These are phyloP conservation scores for Lypha dubia DNA, from an alignment of 2,888 invertebrate genomes.

Conservation along the genomic window DNA sequence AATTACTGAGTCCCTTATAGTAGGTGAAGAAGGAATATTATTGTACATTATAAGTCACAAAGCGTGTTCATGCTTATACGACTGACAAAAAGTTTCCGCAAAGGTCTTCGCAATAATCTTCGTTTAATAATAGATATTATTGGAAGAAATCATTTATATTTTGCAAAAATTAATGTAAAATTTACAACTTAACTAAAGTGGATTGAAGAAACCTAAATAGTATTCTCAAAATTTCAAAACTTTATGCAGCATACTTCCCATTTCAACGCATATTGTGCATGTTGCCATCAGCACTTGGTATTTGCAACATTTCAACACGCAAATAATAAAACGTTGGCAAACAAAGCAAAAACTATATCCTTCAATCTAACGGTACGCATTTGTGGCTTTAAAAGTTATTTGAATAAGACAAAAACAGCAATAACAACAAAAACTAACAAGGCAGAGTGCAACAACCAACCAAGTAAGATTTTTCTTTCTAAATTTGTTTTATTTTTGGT, in stretches of 20 bases:
- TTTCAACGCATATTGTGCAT: background rate
- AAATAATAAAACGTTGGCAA: background rate
- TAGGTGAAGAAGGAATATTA: too few species aligned
- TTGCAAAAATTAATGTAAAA: too few species aligned
- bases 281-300: background rate
- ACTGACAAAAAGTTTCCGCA: too few species aligned
- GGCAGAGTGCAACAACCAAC: constrained; percentile 45
- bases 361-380: constrained; percentile 71
- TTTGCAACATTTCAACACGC: constrained; percentile 25
- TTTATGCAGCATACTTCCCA: background rate
- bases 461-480: constrained; percentile 49
- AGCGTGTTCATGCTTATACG: too few species aligned
- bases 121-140: too few species aligned
- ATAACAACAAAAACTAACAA: constrained; percentile 38
- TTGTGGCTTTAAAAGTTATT: constrained; percentile 44
- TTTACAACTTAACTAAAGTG: background rate
- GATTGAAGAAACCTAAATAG: background rate
- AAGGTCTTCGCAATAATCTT: too few species aligned
- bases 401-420: constrained; percentile 1
- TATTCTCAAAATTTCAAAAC: too few species aligned
- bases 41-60: too few species aligned
- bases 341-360: constrained; percentile 39
- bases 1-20: too few species aligned
- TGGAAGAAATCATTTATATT: too few species aligned
- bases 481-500: constrained; percentile 8